Conservation (phyloP, 2,888 invertebrate genomes). For the Cecidostiba fungosa region DNA sequence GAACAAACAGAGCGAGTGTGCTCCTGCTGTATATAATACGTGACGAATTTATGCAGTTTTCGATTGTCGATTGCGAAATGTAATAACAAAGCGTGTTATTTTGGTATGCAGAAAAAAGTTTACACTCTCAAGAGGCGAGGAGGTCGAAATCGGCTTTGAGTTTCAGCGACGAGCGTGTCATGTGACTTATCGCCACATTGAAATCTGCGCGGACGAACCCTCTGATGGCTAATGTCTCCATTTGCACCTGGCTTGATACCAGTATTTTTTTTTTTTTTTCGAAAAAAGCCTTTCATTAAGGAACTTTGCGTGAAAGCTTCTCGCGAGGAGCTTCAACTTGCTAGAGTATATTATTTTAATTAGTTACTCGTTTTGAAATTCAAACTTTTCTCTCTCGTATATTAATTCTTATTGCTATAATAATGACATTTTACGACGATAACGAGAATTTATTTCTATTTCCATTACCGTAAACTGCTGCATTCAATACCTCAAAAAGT, state of each 20-base stretch:
- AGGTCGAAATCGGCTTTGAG: conserved; percentile 31
- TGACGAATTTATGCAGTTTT: background rate
- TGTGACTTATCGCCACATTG: conserved; percentile 41
- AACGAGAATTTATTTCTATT: conserved; percentile 3
- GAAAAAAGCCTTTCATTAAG: background rate
- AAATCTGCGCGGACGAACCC: conserved; percentile 21
- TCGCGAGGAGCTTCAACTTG: too few species aligned
- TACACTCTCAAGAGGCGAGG: background rate
- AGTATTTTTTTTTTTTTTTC: background rate
- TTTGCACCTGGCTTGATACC: conserved; percentile 15
- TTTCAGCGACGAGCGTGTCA: conserved; percentile 38
- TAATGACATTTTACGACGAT: too few species aligned
- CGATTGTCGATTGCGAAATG: background rate
- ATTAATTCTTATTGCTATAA: too few species aligned
- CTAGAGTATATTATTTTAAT: too few species aligned
- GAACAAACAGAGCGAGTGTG: background rate
- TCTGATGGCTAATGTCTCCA: conserved; percentile 11
- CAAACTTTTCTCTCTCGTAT: too few species aligned
- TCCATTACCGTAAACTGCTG: background rate
- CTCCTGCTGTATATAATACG: background rate
- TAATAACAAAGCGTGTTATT: background rate
- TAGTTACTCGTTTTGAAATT: too few species aligned
- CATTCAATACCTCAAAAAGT: background rate
- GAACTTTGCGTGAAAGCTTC: background rate
- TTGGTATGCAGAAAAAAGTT: conserved; percentile 25